Evolutionary conservation across 2,113 vertebrate genomes (phyloP), one percentile per base, ranked within the genome.

Genomic region (Sceloporus undulatus): DNA sequence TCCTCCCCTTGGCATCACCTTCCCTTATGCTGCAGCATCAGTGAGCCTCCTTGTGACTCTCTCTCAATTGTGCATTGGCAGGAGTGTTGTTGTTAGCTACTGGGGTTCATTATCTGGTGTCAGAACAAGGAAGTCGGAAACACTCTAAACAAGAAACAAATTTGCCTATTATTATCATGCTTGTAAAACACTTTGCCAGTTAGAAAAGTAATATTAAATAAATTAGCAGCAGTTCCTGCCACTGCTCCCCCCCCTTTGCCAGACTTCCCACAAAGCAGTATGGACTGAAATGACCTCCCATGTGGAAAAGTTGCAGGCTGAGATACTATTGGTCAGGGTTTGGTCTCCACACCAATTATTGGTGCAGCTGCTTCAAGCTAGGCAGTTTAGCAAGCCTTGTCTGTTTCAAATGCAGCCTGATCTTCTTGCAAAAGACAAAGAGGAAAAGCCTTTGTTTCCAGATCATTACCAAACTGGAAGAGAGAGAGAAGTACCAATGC

Each of bases 401-500:
- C 88, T 90, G 38, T 52, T 89, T 83, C 89, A 90, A 84, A 79
- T 4, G 19, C 19, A 2, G 38, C 73, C 82, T 91, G 40, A 81
- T 90, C 2, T 1, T 76, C 79, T 66, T 19, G 84, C 68, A 82
- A 62, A 73, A 0, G 0, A 85, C 19, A 71, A 83, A 59, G 79
- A 52, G 25, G 8, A n/a, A 48, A 11, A n/a, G 14, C 3, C 38
- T 2, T 68, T 14, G 2, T 29, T 92, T 82, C 76, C 80, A 90
- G 74, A 4, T 87, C 29, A n/a, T 91, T 88, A 62, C 83, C 27
- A 62, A 48, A 48, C 7, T 48, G 48, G 48, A 7, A 5, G 14
- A 85, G 34, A 84, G 68, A 90, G 88, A 83, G 90, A 89, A 23
- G 23, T 11, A 85, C 87, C 85, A 62, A 5, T 74, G 77, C 77